Conservation (phyloP, 2,113 vertebrate species). For the Trichechus manatus region DNA sequence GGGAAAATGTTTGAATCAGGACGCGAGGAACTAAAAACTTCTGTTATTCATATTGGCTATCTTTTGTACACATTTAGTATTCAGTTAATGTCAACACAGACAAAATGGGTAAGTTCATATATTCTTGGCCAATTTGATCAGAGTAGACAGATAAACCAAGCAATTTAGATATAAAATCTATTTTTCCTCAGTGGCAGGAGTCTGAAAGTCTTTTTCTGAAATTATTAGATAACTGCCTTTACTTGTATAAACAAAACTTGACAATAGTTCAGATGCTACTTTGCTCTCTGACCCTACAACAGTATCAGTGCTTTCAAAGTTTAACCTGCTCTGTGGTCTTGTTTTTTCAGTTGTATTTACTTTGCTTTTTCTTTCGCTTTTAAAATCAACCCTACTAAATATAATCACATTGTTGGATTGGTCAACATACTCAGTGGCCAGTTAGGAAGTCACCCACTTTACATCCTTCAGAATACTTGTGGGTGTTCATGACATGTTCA, state of each 20-base stretch:
- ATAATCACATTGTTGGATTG: neutral
- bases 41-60: fast-evolving
- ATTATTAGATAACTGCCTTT: neutral
- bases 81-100: neutral
- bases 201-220: neutral
- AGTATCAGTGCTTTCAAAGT: neutral
- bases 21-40: fast-evolving
- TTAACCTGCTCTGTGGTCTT: neutral
- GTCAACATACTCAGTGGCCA: neutral
- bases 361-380: neutral
- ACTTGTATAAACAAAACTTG: neutral
- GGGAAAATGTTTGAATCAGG: neutral
- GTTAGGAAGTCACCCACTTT: neutral
- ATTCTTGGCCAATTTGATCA: neutral
- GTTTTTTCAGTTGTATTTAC: neutral
- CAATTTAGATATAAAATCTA: neutral
- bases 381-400: neutral
- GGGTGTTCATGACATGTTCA: neutral
- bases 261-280: neutral
- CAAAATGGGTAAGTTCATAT: neutral
- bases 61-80: neutral
- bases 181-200: neutral
- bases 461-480: neutral
- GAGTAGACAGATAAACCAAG: neutral
- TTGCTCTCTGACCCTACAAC: neutral